Evolutionary conservation across 64 coral and sea anemone species (phyloP).

Genomic region (Stichodactyla helianthus): DNA sequence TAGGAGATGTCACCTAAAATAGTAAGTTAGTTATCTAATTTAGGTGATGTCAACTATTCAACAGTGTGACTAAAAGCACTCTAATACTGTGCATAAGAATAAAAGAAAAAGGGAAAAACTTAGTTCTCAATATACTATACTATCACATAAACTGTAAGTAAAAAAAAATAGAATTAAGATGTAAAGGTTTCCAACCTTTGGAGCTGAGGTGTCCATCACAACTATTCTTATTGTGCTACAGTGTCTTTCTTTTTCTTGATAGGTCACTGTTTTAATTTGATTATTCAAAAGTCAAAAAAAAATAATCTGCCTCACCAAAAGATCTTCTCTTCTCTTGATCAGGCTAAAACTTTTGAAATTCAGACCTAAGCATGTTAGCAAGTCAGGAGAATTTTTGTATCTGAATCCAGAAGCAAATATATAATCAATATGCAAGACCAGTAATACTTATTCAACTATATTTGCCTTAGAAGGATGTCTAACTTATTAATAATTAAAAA

Average conservation of each 20-base stretch:
- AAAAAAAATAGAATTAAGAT: too few relatives aligned
- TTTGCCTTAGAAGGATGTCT: background rate
- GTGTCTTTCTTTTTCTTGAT: background rate
- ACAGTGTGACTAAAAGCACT: too few relatives aligned
- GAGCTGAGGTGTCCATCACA: background rate
- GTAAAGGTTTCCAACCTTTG: background rate
- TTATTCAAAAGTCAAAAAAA: background rate
- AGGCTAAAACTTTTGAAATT: background rate
- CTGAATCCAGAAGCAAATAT: background rate
- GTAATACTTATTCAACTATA: conserved; percentile 23
- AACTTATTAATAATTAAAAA: conserved; percentile 1
- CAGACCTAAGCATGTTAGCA: background rate
- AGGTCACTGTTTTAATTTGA: background rate
- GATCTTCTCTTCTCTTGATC: background rate
- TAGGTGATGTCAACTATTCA: too few relatives aligned
- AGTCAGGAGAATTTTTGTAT: background rate
- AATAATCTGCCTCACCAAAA: background rate
- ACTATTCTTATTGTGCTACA: too few relatives aligned
- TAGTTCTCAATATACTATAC: too few relatives aligned
- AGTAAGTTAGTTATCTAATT: too few relatives aligned
- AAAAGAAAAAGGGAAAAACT: too few relatives aligned
- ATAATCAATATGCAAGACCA: background rate
- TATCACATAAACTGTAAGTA: too few relatives aligned
- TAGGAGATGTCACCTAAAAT: too few relatives aligned
- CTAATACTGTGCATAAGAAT: too few relatives aligned